Conservation (phyloP, 2,797 vertebrate genomes). For the Sebastes vulpes region DNA sequence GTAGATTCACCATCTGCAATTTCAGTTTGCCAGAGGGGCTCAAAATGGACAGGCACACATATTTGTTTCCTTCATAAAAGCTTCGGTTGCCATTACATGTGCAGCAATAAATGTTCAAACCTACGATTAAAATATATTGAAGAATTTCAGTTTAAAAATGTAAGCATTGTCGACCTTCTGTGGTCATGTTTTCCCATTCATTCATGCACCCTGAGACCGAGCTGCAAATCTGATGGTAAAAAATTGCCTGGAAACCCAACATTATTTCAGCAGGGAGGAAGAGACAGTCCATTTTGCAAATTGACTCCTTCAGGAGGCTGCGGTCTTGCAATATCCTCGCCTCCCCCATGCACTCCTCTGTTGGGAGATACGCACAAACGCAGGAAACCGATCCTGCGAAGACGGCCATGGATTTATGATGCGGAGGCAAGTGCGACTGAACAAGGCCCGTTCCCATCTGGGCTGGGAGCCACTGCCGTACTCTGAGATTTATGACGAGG, state of each 20-base stretch:
- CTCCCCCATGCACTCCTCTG: conserved; percentile 54
- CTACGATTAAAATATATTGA: not conserved
- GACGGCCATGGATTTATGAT: conserved; percentile 80
- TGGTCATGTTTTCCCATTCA: conserved; percentile 25
- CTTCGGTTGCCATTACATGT: conserved; percentile 12
- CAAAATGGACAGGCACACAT: conserved; percentile 5
- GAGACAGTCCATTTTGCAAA: conserved; percentile 74
- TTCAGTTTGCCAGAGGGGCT: conserved; percentile 15
- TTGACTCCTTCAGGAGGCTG: conserved; percentile 69
- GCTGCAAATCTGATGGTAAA: conserved; percentile 48
- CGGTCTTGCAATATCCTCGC: conserved; percentile 63
- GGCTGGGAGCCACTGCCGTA: conserved; percentile 64
- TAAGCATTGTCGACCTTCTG: not conserved
- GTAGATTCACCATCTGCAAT: conserved; percentile 33
- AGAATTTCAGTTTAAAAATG: not conserved
- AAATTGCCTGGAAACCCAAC: conserved; percentile 36
- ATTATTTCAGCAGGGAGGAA: conserved; percentile 65
- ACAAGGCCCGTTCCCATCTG: conserved; percentile 74
- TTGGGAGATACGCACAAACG: conserved; percentile 51
- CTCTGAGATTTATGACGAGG: conserved; percentile 81
- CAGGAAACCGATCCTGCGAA: conserved; percentile 68
- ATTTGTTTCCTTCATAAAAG: conserved; percentile 29
- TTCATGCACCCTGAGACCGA: conserved; percentile 8
- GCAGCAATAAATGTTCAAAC: conserved; percentile 2
- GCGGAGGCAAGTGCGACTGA: conserved; percentile 67